Percentiles rank a stretch among this genome's conserved stretches.
These are phyloP conservation scores for Nasonia giraulti DNA, from an alignment of 1,140 invertebrate genomes.

Conservation along the genomic window DNA sequence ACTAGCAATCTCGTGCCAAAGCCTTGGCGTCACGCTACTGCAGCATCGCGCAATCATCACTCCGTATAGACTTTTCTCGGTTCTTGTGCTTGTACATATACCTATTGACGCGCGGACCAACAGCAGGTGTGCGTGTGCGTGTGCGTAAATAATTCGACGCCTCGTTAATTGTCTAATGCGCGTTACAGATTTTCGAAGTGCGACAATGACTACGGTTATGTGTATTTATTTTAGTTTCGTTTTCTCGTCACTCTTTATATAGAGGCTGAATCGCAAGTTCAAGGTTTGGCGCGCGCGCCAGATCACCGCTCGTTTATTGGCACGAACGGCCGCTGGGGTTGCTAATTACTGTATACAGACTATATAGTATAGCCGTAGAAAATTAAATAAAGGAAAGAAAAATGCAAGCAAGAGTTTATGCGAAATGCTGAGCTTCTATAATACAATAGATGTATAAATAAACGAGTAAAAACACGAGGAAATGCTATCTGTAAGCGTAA, in stretches of 20 bases:
- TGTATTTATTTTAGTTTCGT: neutral
- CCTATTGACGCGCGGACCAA: neutral
- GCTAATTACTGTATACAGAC: neutral
- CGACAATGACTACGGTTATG: conserved; percentile 11
- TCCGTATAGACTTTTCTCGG: neutral
- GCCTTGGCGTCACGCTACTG: neutral
- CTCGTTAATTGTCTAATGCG: neutral
- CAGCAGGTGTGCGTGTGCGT: too few relatives aligned
- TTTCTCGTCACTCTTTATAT: neutral
- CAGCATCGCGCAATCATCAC: neutral
- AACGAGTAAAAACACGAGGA: too few relatives aligned
- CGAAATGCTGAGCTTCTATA: conserved; percentile 19
- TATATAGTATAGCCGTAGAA: neutral
- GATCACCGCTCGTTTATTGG: conserved; percentile 20
- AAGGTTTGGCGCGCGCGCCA: neutral
- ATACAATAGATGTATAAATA: neutral
- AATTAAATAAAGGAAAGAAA: conserved; percentile 4
- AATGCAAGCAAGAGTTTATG: conserved; percentile 28
- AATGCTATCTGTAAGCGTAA: conserved; percentile 8
- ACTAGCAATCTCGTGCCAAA: conserved; percentile 1
- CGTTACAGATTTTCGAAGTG: neutral
- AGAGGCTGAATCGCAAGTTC: neutral
- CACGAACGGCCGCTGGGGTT: neutral
- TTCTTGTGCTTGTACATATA: neutral
- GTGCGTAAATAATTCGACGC: too few relatives aligned